These are phyloP conservation scores for Pachydiplax longipennis DNA, from an alignment of 2,888 invertebrate species.

Conservation along the genomic window DNA sequence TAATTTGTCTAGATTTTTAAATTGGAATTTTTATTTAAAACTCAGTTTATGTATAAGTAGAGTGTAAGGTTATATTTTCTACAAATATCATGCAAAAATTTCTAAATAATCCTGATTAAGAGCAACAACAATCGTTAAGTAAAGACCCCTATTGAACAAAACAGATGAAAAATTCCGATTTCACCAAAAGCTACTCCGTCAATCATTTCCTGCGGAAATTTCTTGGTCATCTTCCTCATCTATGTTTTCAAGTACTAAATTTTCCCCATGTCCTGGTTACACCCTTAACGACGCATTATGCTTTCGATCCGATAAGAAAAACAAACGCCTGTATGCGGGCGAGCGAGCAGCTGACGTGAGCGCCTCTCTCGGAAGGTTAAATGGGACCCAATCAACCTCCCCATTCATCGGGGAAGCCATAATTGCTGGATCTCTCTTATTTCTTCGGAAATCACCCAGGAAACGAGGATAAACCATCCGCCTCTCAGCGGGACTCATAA, in stretches of 20 bases:
- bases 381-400: not conserved
- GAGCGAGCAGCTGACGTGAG: not conserved
- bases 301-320: not conserved
- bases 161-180: not conserved
- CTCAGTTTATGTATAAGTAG: no score
- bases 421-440: not conserved
- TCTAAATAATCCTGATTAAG: not conserved
- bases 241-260: not conserved
- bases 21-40: no score
- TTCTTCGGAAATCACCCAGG: not conserved
- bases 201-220: not conserved
- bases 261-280: not conserved
- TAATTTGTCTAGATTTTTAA: no score
- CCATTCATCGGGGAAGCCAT: not conserved
- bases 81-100: no score
- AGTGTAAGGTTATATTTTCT: no score
- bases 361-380: not conserved
- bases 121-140: not conserved
- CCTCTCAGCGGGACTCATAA: not conserved
- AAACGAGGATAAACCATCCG: not conserved
- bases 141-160: not conserved
- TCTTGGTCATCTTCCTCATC: not conserved
- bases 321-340: not conserved
- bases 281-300: slow-evolving; percentile 1
- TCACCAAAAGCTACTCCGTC: not conserved